Conservation (phyloP, 2,888 invertebrate species). For the Athalia circularis region DNA sequence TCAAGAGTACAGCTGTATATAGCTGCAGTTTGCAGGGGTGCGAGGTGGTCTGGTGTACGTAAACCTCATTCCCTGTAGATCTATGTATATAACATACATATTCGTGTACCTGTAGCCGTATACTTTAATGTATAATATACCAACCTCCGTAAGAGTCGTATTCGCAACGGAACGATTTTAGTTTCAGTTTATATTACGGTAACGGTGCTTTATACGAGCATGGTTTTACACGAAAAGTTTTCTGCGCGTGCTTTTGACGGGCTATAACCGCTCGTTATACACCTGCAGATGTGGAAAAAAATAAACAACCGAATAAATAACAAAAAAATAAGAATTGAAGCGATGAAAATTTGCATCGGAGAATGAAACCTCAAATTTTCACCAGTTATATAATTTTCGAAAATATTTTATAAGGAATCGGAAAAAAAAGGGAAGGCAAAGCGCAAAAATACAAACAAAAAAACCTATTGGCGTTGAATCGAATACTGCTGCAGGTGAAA, state of each 20-base stretch:
- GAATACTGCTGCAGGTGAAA: not conserved
- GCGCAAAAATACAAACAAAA: too few species aligned
- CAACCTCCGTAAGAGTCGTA: not conserved
- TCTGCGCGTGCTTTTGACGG: constrained; percentile 26
- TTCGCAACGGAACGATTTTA: constrained; percentile 32
- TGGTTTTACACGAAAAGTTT: constrained; percentile 39
- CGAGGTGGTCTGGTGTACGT: not conserved
- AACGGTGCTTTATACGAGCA: constrained; percentile 28
- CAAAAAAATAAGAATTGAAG: not conserved
- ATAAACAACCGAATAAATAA: not conserved
- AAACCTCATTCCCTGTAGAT: not conserved
- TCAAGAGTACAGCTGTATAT: not conserved
- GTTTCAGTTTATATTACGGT: constrained; percentile 31
- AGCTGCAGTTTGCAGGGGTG: not conserved
- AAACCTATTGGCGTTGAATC: too few species aligned
- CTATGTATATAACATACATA: not conserved
- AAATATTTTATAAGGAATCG: too few species aligned
- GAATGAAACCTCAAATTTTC: too few species aligned
- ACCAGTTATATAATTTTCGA: too few species aligned
- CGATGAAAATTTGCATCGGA: not conserved
- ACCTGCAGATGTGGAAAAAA: not conserved
- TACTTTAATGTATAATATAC: not conserved
- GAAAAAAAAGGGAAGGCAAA: too few species aligned
- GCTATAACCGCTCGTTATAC: constrained; percentile 27
- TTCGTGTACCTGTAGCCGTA: not conserved